phyloP scores from a whole-genome alignment of 2,888 invertebrate genomes.

The Allacma fusca region DNA sequence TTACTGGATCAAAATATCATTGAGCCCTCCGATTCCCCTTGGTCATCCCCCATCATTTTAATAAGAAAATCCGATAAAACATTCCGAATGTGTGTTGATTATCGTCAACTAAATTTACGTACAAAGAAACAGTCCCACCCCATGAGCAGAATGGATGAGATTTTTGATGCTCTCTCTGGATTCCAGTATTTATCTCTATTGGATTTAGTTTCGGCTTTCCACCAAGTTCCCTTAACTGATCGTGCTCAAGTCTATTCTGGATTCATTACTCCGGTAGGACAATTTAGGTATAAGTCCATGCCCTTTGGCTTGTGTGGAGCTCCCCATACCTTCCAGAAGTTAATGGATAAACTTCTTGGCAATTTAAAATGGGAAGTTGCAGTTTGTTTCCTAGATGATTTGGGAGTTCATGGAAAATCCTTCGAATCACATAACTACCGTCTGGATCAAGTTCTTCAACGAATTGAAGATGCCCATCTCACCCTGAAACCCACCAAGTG shows the following conservation, averaged over 20 bases:
- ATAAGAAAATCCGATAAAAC: not conserved
- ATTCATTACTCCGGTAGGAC: conserved; percentile 64
- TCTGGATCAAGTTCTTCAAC: too few relatives aligned
- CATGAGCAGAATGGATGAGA: not conserved
- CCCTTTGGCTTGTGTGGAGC: conserved; percentile 1
- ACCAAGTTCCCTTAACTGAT: conserved; percentile 59
- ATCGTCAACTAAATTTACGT: not conserved
- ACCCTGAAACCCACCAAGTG: too few relatives aligned
- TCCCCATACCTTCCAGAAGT: conserved; percentile 63
- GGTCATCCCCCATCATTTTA: too few relatives aligned
- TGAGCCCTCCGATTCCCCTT: too few relatives aligned
- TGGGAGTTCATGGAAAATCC: too few relatives aligned
- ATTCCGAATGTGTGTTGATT: not conserved
- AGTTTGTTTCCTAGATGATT: too few relatives aligned
- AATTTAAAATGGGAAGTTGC: not conserved
- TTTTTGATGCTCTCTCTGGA: not conserved
- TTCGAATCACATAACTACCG: too few relatives aligned
- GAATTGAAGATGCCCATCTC: too few relatives aligned
- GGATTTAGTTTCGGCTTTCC: conserved; percentile 60
- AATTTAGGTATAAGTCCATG: conserved; percentile 62
- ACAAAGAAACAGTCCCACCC: not conserved
- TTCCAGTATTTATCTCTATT: conserved; percentile 48
- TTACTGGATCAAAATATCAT: too few relatives aligned
- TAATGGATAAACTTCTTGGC: conserved; percentile 61
- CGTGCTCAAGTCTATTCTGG: conserved; percentile 63